Base-by-base conservation (phyloP, 2,888 invertebrate genomes). In the Oligia fasciuncula region DNA sequence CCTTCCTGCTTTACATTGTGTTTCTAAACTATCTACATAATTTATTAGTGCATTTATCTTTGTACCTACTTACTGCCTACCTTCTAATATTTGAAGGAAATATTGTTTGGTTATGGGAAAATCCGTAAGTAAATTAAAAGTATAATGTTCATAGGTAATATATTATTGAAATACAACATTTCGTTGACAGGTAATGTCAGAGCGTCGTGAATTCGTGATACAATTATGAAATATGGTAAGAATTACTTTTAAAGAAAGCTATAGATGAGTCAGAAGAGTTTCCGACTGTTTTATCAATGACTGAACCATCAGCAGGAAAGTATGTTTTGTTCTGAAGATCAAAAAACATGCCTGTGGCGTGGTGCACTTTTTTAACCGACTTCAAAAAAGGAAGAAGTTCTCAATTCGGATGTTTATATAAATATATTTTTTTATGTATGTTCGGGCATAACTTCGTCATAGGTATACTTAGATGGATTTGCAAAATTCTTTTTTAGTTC, bases 31-130 rank as follows among this genome's bases (percentile, higher is more conserved):
- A 75, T 73, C 72, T 71, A 73, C 62, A 83, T 79, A 86, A 86
- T 86, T 86, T 86, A 86, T 84, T 66, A 40, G 40, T 75, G 63
- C 72, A 83, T 84, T 81, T 76, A 76, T 86, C 62, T 79, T 66
- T 69, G 83, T 63, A 66, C 13, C 23, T 29, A 40, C 40, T 54
- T 19, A 62, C 0, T 57, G 14, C 49, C 8, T 54, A n/a, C 13
- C 35, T 60, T 70, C 35, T 35, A 35, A 62, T 19, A 40, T 14
- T 23, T 40, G 5, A 63, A 66, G 23, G 5, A 74, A 67, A 35
- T 63, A 63, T 72, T 19, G 13, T 19, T 67, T 43, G 5, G 4
- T 1, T n/a, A 9, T n/a, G 1, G 65, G 9, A 40, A 71, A 74
- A 67, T 35, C 9, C 66, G 0, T 35, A 40, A 23, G 29, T 65